Evolutionary conservation across 2,797 vertebrate genomes (phyloP), one percentile per base, ranked within the genome.

Genomic region (Tiaroga cobitis): DNA sequence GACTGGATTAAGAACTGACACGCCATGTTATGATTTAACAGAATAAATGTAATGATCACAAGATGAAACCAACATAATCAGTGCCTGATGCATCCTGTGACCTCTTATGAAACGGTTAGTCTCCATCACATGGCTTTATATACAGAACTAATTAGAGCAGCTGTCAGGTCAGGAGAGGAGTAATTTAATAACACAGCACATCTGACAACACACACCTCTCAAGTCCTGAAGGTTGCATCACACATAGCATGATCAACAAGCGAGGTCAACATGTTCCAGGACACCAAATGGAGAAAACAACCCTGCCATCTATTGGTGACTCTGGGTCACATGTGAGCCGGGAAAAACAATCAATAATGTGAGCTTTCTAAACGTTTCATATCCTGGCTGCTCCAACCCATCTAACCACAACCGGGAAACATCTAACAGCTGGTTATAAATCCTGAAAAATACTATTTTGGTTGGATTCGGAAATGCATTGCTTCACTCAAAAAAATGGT

Each of bases 251-350:
- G 41, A 74, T 72, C 29, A 41, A 54, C 32, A 43, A 59, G 34
- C 1, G 8, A 65, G 24, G 67, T 67, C 70, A 46, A 49, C 51
- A 34, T 81, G 43, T 37, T 68, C 24, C 67, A 75, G 54, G 76
- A 26, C 32, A 49, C 11, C 9, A 32, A 76, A 49, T 54, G 73
- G 39, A 84, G 26, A 76, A 85, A 59, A 51, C 85, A 88, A 88
- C 74, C 61, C 59, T 77, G 83, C 89, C 89, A 86, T 85, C 89
- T 90, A 83, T 32, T 85, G 89, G 85, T 80, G 37, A 51, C 13
- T 74, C 21, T 2, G 29, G n/a, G 70, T 83, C 32, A 59, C 21
- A n/a, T 10, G 21, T 49, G 24, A 18, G 8, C 1, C 3, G 2
- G 3, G 32, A 4, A n/a, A 8, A 41, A 41, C 49, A n/a, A 16